Evolutionary conservation across 2,113 vertebrate species (phyloP), one percentile per base, ranked within the genome.

Genomic region (Meleagris gallopavo): DNA sequence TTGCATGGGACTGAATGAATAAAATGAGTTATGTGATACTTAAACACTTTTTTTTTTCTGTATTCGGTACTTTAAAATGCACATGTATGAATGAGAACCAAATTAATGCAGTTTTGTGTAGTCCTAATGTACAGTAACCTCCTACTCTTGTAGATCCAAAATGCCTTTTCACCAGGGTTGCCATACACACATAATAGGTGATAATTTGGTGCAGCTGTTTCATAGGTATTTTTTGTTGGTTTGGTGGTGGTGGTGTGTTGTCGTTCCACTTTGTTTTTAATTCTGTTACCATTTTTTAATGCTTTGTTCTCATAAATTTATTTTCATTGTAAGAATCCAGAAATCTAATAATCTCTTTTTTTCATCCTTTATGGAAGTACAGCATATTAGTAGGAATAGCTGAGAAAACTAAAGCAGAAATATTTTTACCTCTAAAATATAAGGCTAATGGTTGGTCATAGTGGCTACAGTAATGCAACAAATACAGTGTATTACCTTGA

Each of bases 1-100:
- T 3, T 73, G 34, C 3, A 25, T 8, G 2, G 0, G 0, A 34
- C 40, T 86, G n/a, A 58, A 36, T 21, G 25, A 9, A 29, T 55
- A 48, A 46, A 14, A 21, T 80, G 2, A 48, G 24, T 7, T 78
- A 19, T 3, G 9, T n/a, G n/a, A 71, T 25, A 32, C 3, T 3
- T 13, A 32, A 83, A 18, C 6, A 9, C 1, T 9, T 13, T 32
- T 17, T 41, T 21, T 9, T 65, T 83, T 60, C 19, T 73, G 6
- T 45, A 60, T 75, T 45, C 7, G 16, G 15, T 17, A 10, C 21
- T 76, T 89, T 76, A 16, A 70, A 15, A 10, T 48, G 13, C 19
- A 21, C 7, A 70, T 7, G 15, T 30, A 30, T 14, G 6, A 29
- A 32, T 11, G 9, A n/a, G 30, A 58, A 46, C 4, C 11, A 62